phyloP scores from a whole-genome alignment of 2,888 invertebrate species.

The Lordiphosa andalusiaca region DNA sequence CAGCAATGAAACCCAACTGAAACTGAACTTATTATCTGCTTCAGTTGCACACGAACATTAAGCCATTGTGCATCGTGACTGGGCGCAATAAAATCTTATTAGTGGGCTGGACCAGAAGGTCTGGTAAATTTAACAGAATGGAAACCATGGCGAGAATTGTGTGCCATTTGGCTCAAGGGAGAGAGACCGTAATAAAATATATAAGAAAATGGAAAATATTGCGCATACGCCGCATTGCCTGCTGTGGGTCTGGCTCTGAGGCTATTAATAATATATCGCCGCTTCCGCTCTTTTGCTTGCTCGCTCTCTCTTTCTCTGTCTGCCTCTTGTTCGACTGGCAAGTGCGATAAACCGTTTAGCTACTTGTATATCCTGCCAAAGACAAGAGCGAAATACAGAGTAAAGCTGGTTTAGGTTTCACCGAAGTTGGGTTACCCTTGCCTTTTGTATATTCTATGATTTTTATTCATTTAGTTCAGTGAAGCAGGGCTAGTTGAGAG shows the following conservation, averaged over 20 bases:
- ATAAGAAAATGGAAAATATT: slow-evolving; percentile 47
- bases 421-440: not conserved
- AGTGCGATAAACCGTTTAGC: slow-evolving; percentile 74
- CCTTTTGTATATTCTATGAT: slow-evolving; percentile 1
- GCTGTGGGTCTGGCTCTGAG: slow-evolving; percentile 23
- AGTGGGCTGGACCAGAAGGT: slow-evolving; percentile 42
- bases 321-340: slow-evolving; percentile 17
- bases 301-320: not conserved
- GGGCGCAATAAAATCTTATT: slow-evolving; percentile 75
- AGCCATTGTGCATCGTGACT: slow-evolving; percentile 57
- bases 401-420: not conserved
- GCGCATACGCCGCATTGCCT: slow-evolving; percentile 62
- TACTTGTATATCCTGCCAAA: slow-evolving; percentile 47
- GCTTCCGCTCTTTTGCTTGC: slow-evolving; percentile 5
- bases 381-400: not conserved
- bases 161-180: slow-evolving; percentile 34
- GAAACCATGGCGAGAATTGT: slow-evolving; percentile 24
- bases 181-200: slow-evolving; percentile 58
- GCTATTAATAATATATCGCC: slow-evolving; percentile 66
- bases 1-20: slow-evolving; percentile 30
- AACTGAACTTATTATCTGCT: slow-evolving; percentile 67
- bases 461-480: too few species aligned
- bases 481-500: too few species aligned
- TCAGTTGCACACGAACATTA: slow-evolving; percentile 62
- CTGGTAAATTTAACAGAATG: slow-evolving; percentile 23